Evolutionary conservation across 2,888 invertebrate genomes (phyloP).

Genomic region (Gandaritis pyraliata): DNA sequence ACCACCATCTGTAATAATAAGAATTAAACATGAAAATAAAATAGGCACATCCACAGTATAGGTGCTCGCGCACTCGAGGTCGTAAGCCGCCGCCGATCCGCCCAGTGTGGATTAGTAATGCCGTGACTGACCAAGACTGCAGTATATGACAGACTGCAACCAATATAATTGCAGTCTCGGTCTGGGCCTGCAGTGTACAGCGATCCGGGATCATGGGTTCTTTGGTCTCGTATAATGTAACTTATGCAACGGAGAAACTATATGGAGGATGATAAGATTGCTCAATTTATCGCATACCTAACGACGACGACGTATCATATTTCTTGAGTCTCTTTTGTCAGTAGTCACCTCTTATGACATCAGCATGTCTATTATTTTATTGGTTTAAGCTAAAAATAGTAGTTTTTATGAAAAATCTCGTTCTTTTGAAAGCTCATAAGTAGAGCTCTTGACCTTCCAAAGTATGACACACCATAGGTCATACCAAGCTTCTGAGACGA

Average conservation of each 20-base stretch:
- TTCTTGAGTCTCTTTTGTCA: no score
- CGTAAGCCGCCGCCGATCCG: slow-evolving; percentile 16
- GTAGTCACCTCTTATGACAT: no score
- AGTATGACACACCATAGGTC: no score
- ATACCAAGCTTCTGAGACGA: no score
- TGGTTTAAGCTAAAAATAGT: no score
- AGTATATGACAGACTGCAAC: slow-evolving; percentile 10
- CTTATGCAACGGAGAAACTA: background rate
- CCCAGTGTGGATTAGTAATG: slow-evolving; percentile 23
- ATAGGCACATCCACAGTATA: background rate
- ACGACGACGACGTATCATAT: no score
- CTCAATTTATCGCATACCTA: no score
- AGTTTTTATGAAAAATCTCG: no score
- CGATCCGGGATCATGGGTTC: slow-evolving; percentile 18
- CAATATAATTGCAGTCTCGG: background rate
- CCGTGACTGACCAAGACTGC: slow-evolving; percentile 13
- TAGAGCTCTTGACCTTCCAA: no score
- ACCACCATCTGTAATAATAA: background rate
- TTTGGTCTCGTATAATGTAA: slow-evolving; percentile 22
- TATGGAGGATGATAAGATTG: background rate
- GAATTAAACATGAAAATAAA: background rate
- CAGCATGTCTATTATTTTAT: no score
- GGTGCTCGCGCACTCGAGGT: slow-evolving; percentile 27
- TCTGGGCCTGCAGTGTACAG: background rate
- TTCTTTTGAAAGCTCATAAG: no score